Conservation (phyloP, 2,113 vertebrate genomes). For the Oreochromis tanganicae region DNA sequence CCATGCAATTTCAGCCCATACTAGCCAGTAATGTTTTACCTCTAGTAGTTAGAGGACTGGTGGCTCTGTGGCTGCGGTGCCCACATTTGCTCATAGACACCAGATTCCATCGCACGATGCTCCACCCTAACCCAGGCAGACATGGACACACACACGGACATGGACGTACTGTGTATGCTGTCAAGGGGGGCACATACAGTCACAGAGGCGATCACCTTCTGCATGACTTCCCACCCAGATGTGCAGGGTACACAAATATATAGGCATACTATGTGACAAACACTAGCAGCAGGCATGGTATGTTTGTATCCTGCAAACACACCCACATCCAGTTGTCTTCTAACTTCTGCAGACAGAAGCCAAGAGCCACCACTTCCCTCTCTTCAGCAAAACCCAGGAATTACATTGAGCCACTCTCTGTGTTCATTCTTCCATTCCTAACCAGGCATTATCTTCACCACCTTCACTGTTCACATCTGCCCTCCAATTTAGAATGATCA, state of each 20-base stretch:
- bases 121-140: conserved; percentile 15
- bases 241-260: not conserved
- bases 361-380: conserved; percentile 58
- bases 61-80: conserved; percentile 36
- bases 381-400: conserved; percentile 47
- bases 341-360: conserved; percentile 56
- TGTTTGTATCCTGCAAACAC: conserved; percentile 24
- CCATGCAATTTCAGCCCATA: conserved; percentile 44
- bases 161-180: not conserved
- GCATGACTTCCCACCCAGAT: not conserved
- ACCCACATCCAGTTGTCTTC: conserved; percentile 11
- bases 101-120: not conserved
- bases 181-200: not conserved
- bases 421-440: conserved; percentile 40
- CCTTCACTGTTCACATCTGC: conserved; percentile 44
- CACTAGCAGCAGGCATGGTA: not conserved
- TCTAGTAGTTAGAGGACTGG: conserved; percentile 43
- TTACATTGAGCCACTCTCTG: conserved; percentile 44
- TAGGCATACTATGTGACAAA: not conserved
- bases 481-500: conserved; percentile 48
- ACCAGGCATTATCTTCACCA: conserved; percentile 46
- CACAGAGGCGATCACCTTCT: not conserved
- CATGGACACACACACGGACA: not conserved
- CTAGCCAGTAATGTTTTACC: conserved; percentile 33
- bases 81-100: conserved; percentile 32